These are phyloP conservation scores for Lepidocyrtinus sp. DNA, from an alignment of 2,888 invertebrate genomes.

Conservation along the genomic window DNA sequence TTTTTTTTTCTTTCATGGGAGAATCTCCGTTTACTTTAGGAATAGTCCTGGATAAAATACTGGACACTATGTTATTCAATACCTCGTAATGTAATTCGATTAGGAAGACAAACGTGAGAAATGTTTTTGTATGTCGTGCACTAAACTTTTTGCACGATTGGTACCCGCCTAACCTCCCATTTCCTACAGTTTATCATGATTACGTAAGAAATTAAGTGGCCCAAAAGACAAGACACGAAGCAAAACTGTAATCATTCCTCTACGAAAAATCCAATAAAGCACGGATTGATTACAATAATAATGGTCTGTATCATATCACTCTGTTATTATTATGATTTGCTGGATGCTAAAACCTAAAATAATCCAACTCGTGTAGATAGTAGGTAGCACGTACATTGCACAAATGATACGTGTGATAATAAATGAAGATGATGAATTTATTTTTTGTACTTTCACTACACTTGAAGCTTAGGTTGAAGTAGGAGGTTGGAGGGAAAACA, in stretches of 20 bases:
- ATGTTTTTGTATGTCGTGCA: neutral
- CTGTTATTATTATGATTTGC: neutral
- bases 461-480: conserved; percentile 1
- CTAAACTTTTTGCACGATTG: neutral
- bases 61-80: neutral
- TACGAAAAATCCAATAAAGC: neutral
- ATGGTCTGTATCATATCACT: neutral
- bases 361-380: too few species aligned
- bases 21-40: too few species aligned
- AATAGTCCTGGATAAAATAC: too few species aligned
- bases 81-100: neutral
- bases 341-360: too few species aligned
- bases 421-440: neutral
- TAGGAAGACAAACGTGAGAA: neutral
- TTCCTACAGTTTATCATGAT: neutral
- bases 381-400: too few species aligned
- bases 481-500: conserved; percentile 3
- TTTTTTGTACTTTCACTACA: neutral
- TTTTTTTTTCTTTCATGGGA: too few species aligned
- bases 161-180: neutral
- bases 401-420: neutral
- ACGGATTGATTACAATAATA: neutral
- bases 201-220: neutral
- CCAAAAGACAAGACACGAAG: neutral
- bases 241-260: neutral